These are phyloP conservation scores for Crenichthys baileyi DNA, from an alignment of 2,797 vertebrate species.

Conservation along the genomic window DNA sequence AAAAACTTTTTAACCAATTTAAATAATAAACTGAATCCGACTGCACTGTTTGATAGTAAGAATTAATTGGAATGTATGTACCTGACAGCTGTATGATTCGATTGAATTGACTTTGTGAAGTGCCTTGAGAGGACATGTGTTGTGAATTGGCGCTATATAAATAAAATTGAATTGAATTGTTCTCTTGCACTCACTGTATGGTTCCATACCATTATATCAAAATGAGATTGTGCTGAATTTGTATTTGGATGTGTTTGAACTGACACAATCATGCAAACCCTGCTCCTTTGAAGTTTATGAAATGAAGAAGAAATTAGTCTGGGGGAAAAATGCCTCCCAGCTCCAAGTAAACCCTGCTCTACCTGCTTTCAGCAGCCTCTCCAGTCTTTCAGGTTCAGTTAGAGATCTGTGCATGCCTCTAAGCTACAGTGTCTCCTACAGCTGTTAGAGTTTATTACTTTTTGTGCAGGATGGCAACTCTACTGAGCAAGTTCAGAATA, in stretches of 20 bases:
- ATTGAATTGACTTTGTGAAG: too few species aligned
- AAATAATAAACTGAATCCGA: too few species aligned
- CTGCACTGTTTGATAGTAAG: too few species aligned
- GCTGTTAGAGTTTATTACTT: conserved; percentile 12
- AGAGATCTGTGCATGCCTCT: background rate
- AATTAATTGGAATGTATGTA: too few species aligned
- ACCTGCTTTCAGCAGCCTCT: conserved; percentile 17
- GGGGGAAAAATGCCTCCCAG: background rate
- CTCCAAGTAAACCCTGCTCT: conserved; percentile 4
- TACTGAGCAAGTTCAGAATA: conserved; percentile 99
- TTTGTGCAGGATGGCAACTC: conserved; percentile 91
- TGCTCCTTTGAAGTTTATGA: background rate
- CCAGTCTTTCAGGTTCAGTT: conserved; percentile 12
- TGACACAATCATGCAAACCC: background rate
- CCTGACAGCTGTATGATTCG: too few species aligned
- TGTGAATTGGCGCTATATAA: too few species aligned
- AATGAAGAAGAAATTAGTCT: conserved; percentile 12
- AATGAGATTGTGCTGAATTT: background rate
- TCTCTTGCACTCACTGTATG: background rate
- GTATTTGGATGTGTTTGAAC: background rate
- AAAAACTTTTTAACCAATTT: too few species aligned
- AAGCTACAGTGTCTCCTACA: conserved; percentile 10
- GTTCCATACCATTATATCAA: background rate
- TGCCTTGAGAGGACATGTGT: too few species aligned
- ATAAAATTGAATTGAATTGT: background rate